These are phyloP conservation scores for Theodoxus fluviatilis DNA, from an alignment of 2,888 invertebrate genomes.

Conservation along the genomic window DNA sequence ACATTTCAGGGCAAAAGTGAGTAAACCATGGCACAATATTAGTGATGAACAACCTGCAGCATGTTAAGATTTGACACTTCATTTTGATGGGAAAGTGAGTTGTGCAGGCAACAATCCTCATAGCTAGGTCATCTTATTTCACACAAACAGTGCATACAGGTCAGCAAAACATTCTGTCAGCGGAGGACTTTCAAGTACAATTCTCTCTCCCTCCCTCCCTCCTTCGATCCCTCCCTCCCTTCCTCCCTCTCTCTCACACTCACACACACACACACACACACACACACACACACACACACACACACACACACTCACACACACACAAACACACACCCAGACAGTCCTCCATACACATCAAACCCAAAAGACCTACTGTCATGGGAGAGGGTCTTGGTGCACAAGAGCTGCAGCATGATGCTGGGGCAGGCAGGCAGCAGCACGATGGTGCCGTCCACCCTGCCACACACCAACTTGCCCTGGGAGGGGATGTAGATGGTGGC, in stretches of 20 bases:
- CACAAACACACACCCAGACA: neutral
- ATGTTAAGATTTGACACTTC: too few relatives aligned
- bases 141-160: neutral
- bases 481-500: conserved; percentile 93
- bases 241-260: neutral
- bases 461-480: conserved; percentile 92
- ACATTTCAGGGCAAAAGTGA: too few relatives aligned
- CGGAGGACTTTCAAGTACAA: neutral
- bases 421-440: conserved; percentile 95
- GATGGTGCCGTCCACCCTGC: conserved; percentile 93
- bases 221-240: neutral
- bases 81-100: too few relatives aligned
- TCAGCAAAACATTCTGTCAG: neutral
- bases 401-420: conserved; percentile 88
- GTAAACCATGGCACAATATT: too few relatives aligned
- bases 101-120: too few relatives aligned
- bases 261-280: conserved; percentile 7
- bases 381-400: conserved; percentile 65
- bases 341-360: neutral
- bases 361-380: conserved; percentile 35
- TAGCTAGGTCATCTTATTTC: neutral
- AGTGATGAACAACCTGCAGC: too few relatives aligned
- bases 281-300: neutral
- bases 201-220: neutral
- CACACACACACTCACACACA: neutral